These are phyloP conservation scores for Sthenelais limicola DNA, from an alignment of 2,888 invertebrate species.

Conservation along the genomic window DNA sequence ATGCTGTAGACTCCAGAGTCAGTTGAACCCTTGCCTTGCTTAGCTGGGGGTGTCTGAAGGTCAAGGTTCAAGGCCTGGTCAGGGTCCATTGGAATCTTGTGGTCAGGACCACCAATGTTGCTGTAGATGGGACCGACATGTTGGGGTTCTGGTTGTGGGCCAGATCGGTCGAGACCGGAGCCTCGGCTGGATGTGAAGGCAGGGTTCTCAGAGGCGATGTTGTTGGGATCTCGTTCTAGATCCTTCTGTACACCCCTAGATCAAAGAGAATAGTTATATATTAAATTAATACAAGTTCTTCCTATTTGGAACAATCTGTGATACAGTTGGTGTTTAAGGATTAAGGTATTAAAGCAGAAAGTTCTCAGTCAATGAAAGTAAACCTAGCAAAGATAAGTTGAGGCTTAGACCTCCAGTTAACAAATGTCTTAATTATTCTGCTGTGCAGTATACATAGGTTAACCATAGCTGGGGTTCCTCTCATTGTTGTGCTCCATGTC, in stretches of 20 bases:
- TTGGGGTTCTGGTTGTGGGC: background rate
- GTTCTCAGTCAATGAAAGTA: too few relatives aligned
- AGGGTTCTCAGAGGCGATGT: background rate
- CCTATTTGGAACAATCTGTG: too few relatives aligned
- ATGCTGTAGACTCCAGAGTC: constrained; percentile 24
- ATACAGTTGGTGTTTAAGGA: too few relatives aligned
- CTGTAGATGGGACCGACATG: background rate
- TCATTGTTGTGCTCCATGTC: too few relatives aligned
- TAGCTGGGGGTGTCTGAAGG: background rate
- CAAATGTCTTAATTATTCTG: too few relatives aligned
- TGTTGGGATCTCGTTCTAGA: background rate
- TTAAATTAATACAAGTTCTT: too few relatives aligned
- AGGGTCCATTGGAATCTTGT: background rate
- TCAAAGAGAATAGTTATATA: too few relatives aligned
- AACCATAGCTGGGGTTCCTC: too few relatives aligned
- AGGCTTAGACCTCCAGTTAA: too few relatives aligned
- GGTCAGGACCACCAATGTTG: background rate
- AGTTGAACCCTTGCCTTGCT: background rate
- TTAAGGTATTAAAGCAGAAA: too few relatives aligned
- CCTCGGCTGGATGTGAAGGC: constrained; percentile 22
- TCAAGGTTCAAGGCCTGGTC: constrained; percentile 20
- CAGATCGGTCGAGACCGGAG: constrained; percentile 16
- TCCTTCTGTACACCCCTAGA: constrained; percentile 30
- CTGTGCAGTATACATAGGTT: too few relatives aligned
- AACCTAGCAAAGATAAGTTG: too few relatives aligned